Evolutionary conservation across 2,113 vertebrate species (phyloP).

Genomic region (Gobio gobio): DNA sequence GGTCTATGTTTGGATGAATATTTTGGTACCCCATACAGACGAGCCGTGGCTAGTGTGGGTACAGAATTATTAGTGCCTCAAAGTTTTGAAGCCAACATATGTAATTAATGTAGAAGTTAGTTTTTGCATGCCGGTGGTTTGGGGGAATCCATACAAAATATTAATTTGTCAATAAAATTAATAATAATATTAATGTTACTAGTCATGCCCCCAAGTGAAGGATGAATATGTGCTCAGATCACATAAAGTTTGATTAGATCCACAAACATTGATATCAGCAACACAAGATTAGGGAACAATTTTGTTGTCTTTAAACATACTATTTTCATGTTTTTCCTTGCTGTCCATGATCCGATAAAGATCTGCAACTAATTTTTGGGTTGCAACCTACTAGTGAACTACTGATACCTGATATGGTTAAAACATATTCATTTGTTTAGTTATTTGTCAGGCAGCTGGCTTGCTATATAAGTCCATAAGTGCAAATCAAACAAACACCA

Average conservation of each 20-base stretch:
- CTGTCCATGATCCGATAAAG: background rate
- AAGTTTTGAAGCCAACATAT: background rate
- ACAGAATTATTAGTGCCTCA: background rate
- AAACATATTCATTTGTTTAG: slow-evolving; percentile 60
- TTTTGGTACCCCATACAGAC: no score
- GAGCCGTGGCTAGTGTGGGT: background rate
- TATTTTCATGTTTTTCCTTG: background rate
- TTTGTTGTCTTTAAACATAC: background rate
- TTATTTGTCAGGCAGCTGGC: background rate
- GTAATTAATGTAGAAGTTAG: background rate
- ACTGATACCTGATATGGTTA: slow-evolving; percentile 58
- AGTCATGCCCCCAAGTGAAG: background rate
- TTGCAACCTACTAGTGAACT: background rate
- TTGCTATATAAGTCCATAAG: slow-evolving; percentile 70
- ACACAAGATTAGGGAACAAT: background rate
- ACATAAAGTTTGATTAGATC: background rate
- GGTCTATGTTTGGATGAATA: no score
- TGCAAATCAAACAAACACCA: slow-evolving; percentile 71
- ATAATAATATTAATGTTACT: background rate
- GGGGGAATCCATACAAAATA: background rate
- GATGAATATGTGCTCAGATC: background rate
- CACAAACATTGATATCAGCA: background rate
- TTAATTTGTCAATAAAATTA: background rate
- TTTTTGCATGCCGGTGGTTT: background rate
- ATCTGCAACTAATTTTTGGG: background rate